phyloP scores from a whole-genome alignment of 30 jellyfish, hydroid and myxozoan genomes.

The Catostylus mosaicus region DNA sequence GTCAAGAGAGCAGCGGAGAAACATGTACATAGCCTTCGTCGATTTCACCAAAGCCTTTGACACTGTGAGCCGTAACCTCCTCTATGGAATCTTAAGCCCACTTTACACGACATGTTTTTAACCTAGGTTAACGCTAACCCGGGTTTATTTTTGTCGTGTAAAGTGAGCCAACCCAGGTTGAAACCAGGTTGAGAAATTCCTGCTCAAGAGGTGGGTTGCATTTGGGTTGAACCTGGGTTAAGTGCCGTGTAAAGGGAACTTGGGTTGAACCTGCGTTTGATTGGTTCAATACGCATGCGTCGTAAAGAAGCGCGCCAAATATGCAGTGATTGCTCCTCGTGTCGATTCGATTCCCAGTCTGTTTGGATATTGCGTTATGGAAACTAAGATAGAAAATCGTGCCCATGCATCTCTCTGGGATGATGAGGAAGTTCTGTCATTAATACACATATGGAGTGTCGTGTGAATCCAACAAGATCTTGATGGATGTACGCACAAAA shows the following conservation, averaged over 20 bases:
- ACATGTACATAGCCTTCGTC: too few relatives aligned
- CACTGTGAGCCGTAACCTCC: too few relatives aligned
- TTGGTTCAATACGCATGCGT: not conserved
- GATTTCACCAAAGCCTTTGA: too few relatives aligned
- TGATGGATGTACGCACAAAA: constrained; percentile 6
- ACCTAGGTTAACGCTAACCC: too few relatives aligned
- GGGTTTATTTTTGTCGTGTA: too few relatives aligned
- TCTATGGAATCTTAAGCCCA: too few relatives aligned
- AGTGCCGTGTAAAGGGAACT: not conserved
- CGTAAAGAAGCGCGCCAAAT: constrained; percentile 10
- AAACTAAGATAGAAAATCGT: not conserved
- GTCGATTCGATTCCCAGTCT: not conserved
- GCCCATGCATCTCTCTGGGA: not conserved
- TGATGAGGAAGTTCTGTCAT: not conserved
- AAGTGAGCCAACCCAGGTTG: constrained; percentile 38
- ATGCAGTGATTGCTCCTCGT: not conserved
- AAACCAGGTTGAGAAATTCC: too few relatives aligned
- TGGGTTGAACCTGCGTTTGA: constrained; percentile 10
- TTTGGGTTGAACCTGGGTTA: constrained; percentile 10
- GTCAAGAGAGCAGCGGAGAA: too few relatives aligned
- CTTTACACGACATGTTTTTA: too few relatives aligned
- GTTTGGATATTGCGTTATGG: not conserved
- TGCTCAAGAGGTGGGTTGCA: not conserved
- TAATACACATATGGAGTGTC: not conserved
- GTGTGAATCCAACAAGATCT: constrained; percentile 7